Evolutionary conservation across 2,113 vertebrate species (phyloP).

Genomic region (Craseonycteris thonglongyai): DNA sequence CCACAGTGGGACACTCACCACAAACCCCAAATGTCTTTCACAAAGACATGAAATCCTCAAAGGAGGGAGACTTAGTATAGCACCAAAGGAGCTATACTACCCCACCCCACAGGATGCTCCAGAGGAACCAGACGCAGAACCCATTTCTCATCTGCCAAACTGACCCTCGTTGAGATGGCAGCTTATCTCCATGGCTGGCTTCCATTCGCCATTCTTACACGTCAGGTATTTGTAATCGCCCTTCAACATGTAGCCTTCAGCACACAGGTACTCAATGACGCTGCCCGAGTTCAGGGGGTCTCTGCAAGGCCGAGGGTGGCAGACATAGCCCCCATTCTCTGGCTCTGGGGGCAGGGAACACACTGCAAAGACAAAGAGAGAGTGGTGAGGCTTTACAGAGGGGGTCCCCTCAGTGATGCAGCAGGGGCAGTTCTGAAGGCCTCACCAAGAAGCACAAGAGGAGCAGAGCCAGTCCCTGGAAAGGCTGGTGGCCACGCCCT

Average conservation of each 20-base stretch:
- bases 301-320: conserved; percentile 92
- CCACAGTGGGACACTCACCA: not conserved
- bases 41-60: not conserved
- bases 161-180: conserved; percentile 92
- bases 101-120: not conserved
- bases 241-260: conserved; percentile 94
- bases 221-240: conserved; percentile 97
- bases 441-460: not conserved
- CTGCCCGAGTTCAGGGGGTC: conserved; percentile 88
- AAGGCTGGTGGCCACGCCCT: not conserved
- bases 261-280: conserved; percentile 96
- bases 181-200: conserved; percentile 94
- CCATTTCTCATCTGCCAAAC: conserved; percentile 30
- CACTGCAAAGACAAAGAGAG: conserved; percentile 76
- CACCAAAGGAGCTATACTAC: not conserved
- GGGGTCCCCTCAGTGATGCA: not conserved
- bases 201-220: conserved; percentile 96
- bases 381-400: not conserved
- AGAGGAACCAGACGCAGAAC: not conserved
- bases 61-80: not conserved
- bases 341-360: conserved; percentile 93
- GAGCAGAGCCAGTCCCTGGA: not conserved
- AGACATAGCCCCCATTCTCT: conserved; percentile 96
- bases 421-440: not conserved
- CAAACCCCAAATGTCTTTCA: not conserved